Evolutionary conservation across 2,888 invertebrate species (phyloP).

Genomic region (Magallana nippona): DNA sequence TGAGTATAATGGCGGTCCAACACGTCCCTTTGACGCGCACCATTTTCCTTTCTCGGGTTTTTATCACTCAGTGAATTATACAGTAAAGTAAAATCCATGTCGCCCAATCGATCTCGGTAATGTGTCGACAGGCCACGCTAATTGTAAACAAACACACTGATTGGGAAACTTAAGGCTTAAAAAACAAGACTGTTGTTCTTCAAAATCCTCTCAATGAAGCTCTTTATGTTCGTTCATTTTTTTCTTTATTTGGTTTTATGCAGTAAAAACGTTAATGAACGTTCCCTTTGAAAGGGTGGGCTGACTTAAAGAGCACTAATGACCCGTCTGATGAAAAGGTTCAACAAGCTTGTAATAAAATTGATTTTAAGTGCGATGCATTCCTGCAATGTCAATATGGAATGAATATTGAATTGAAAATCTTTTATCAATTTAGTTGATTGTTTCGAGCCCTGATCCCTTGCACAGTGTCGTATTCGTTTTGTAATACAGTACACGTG

Average conservation of each 20-base stretch:
- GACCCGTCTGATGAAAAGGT: conserved; percentile 13
- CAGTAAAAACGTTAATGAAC: conserved; percentile 9
- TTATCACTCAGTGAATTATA: conserved; percentile 12
- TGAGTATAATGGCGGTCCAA: not conserved
- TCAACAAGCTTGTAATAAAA: conserved; percentile 5
- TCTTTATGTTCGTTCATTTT: not conserved
- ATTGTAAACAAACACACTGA: conserved; percentile 32
- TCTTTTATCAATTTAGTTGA: conserved; percentile 26
- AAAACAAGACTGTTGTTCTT: conserved; percentile 10
- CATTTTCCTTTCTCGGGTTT: not conserved
- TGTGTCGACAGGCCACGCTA: conserved; percentile 29
- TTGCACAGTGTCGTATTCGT: not conserved
- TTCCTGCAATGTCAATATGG: conserved; percentile 8
- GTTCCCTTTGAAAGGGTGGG: not conserved
- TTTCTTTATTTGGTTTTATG: not conserved
- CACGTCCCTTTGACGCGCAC: conserved; percentile 12
- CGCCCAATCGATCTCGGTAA: not conserved
- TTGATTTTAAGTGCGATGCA: conserved; percentile 25
- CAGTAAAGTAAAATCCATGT: conserved; percentile 12
- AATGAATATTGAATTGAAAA: not conserved
- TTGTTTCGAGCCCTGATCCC: conserved; percentile 3
- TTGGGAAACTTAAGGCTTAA: conserved; percentile 9
- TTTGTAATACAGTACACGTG: not conserved
- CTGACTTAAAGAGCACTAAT: conserved; percentile 5
- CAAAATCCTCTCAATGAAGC: not conserved